A percentile compares a stretch with the other conserved stretches of the same genome.
Evolutionary conservation across 2,888 invertebrate genomes (phyloP).

Genomic region (Polymixis lichenea): DNA sequence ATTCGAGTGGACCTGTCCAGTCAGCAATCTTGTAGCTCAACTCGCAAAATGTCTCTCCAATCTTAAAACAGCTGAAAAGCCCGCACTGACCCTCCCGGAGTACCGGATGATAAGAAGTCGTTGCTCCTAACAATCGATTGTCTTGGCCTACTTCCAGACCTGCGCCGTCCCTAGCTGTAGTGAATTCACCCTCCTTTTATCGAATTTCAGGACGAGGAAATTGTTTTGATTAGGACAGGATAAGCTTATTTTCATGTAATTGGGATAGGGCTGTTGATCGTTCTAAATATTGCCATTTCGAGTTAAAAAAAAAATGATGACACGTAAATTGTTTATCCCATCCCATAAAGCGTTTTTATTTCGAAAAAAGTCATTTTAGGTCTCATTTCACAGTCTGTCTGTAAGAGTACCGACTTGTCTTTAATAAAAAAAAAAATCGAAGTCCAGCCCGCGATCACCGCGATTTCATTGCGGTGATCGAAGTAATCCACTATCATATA

Average conservation of each 20-base stretch:
- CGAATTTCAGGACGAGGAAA: not conserved
- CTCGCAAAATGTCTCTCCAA: not conserved
- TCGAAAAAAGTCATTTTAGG: not conserved
- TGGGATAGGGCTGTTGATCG: not conserved
- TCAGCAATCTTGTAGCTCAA: not conserved
- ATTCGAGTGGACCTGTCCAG: not conserved
- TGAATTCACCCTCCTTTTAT: conserved; percentile 16
- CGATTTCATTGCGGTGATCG: not conserved
- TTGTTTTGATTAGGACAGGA: not conserved
- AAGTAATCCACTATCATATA: not conserved
- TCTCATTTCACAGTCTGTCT: not conserved
- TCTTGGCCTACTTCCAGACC: conserved; percentile 43
- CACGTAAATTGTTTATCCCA: no score
- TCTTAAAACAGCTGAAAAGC: not conserved
- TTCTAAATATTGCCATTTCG: not conserved
- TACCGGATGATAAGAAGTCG: conserved; percentile 45
- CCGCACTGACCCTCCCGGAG: conserved; percentile 1
- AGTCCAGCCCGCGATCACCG: not conserved
- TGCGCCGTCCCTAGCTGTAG: conserved; percentile 17
- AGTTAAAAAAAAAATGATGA: no score
- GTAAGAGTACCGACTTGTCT: not conserved
- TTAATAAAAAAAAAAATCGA: not conserved
- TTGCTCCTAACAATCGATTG: conserved; percentile 57
- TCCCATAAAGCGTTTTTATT: not conserved
- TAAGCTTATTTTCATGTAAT: not conserved